Evolutionary conservation across 2,888 invertebrate genomes (phyloP).

Genomic region (Dusona sp.): DNA sequence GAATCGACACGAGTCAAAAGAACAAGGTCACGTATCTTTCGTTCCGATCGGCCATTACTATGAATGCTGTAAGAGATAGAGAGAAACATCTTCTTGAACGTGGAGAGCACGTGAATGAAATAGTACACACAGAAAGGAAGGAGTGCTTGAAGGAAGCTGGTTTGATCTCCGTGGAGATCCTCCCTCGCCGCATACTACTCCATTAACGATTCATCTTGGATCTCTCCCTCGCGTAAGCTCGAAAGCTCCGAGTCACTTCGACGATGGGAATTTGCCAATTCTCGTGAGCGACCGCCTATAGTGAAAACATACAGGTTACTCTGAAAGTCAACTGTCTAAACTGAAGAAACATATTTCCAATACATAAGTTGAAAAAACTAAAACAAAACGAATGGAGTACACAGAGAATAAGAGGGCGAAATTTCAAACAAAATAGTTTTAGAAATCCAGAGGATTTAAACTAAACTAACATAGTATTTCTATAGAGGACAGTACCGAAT

Average conservation of each 20-base stretch:
- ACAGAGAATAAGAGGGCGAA: too few species aligned
- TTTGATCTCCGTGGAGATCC: conserved; percentile 27
- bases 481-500: too few species aligned
- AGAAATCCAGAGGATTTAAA: too few species aligned
- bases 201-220: conserved; percentile 66
- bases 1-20: conserved; percentile 12
- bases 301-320: neutral
- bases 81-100: conserved; percentile 9
- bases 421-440: too few species aligned
- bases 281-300: conserved; percentile 50
- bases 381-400: neutral
- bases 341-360: neutral
- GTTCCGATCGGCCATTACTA: conserved; percentile 36
- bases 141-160: conserved; percentile 23
- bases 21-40: conserved; percentile 36
- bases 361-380: neutral
- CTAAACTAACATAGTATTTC: too few species aligned
- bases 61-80: conserved; percentile 34
- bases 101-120: conserved; percentile 18
- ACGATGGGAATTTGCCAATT: conserved; percentile 60
- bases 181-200: conserved; percentile 20
- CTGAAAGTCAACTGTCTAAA: neutral
- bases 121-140: conserved; percentile 25
- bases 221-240: conserved; percentile 60
- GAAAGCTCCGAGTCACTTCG: conserved; percentile 38